A percentile compares a stretch with the other conserved stretches of the same genome.
phyloP scores from a whole-genome alignment of 1,140 invertebrate species.

The Drosophila azteca region DNA sequence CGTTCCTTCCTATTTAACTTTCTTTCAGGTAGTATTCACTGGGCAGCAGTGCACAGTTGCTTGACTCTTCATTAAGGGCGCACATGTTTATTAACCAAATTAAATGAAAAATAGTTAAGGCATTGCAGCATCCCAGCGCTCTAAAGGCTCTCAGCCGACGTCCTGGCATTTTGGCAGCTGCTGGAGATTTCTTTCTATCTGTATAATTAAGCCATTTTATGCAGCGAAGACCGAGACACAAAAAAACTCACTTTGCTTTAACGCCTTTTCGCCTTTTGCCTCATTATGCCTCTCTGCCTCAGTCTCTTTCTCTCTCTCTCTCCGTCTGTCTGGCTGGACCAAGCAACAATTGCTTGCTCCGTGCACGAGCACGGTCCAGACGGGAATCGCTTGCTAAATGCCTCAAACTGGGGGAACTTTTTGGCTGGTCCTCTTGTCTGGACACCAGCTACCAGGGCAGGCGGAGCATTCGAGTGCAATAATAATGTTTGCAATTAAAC shows the following conservation, averaged over 20 bases:
- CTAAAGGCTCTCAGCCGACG: conserved; percentile 49
- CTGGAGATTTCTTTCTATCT: conserved; percentile 57
- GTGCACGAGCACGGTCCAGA: too few relatives aligned
- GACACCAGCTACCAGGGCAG: conserved; percentile 1
- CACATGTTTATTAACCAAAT: conserved; percentile 37
- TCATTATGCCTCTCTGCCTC: conserved; percentile 49
- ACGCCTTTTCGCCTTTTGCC: conserved; percentile 59
- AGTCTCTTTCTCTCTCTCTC: too few relatives aligned
- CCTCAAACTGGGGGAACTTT: conserved; percentile 46
- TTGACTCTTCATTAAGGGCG: conserved; percentile 17
- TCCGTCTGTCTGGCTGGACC: conserved; percentile 29
- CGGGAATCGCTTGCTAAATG: conserved; percentile 54
- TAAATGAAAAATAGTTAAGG: conserved; percentile 32
- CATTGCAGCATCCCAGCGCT: conserved; percentile 27
- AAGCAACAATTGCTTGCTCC: conserved; percentile 44
- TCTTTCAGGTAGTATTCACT: too few relatives aligned
- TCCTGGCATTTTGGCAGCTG: conserved; percentile 70
- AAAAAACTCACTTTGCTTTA: conserved; percentile 53
- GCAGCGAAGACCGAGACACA: conserved; percentile 37
- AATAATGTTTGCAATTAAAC: conserved; percentile 80
- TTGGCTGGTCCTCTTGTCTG: conserved; percentile 13
- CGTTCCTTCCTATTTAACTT: too few relatives aligned
- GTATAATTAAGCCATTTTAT: conserved; percentile 76
- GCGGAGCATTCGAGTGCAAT: conserved; percentile 41
- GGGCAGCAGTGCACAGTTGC: too few relatives aligned